phyloP scores from a whole-genome alignment of 2,113 vertebrate genomes.

The Recurvirostra avosetta region DNA sequence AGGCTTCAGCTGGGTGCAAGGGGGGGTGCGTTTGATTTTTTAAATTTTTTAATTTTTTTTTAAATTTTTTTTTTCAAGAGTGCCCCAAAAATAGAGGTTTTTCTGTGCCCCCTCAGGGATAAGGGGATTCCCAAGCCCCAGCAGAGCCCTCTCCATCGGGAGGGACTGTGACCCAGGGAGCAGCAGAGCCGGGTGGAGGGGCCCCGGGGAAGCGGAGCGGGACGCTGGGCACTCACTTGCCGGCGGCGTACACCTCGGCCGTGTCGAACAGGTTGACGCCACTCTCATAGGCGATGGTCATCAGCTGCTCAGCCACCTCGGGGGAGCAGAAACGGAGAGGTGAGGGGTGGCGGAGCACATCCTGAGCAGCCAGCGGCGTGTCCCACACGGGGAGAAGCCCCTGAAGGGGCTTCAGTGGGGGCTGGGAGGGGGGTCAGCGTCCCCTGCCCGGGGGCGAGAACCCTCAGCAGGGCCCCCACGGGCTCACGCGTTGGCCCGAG shows the following conservation, averaged over 20 bases:
- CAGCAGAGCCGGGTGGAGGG: neutral
- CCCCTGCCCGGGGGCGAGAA: neutral
- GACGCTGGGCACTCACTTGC: conserved; percentile 78
- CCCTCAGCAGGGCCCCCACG: rapidly evolving
- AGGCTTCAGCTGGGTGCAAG: neutral
- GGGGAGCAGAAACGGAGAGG: neutral
- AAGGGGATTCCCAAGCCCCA: neutral
- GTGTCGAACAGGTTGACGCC: conserved; percentile 98
- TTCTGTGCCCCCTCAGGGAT: rapidly evolving
- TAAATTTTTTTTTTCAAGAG: rapidly evolving
- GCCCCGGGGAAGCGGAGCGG: neutral
- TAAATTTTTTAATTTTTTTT: neutral
- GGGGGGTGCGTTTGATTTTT: rapidly evolving
- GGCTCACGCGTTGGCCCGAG: rapidly evolving
- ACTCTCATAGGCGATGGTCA: conserved; percentile 96
- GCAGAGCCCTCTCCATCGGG: rapidly evolving
- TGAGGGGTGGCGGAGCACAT: rapidly evolving
- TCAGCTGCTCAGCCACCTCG: conserved; percentile 94
- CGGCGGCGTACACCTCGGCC: conserved; percentile 94
- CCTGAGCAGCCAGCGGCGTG: rapidly evolving
- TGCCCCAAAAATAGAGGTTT: neutral
- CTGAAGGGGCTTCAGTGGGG: neutral
- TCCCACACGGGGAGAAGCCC: rapidly evolving
- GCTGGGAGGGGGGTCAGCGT: neutral
- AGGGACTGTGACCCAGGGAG: no score